Base-by-base conservation (phyloP, 2,113 vertebrate genomes). In the Sander vitreus region DNA sequence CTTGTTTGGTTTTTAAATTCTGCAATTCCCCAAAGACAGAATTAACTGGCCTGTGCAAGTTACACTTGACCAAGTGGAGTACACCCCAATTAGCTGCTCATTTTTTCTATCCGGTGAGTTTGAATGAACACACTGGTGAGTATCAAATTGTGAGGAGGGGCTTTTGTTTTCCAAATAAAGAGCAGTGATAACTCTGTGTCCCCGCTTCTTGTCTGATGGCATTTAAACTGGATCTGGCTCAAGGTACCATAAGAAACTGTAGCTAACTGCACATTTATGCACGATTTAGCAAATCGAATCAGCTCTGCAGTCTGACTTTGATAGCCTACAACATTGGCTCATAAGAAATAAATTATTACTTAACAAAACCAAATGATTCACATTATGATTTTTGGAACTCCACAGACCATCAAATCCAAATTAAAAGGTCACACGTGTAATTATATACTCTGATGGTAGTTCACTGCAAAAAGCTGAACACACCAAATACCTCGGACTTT, bases 211-310 rank as follows among this genome's bases (percentile, higher is more conserved):
- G 27, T 58, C 36, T 70, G 16, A 65, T 54, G 57, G 27, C 59
- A 36, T 73, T 84, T 67, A 19, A 81, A 51, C 51, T 54, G 23
- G 63, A 47, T 70, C 21, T 70, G 72, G 19, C 77, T 73, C 45
- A 4, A 82, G 3, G n/a, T 8, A 36, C 33, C 55, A 12, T 48
- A 12, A 67, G 19, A 57, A 1, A 5, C 21, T 25, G 39, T 0
- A 6, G 18, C n/a, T 66, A 18, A 9, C 54, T 54, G 58, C 58
- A 55, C 48, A 23, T 70, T 62, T 12, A n/a, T n/a, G n/a, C n/a
- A n/a, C n/a, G n/a, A n/a, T n/a, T n/a, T n/a, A n/a, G n/a, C n/a
- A n/a, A n/a, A n/a, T n/a, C n/a, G n/a, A n/a, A n/a, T n/a, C n/a
- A n/a, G n/a, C n/a, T n/a, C n/a, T n/a, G n/a, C n/a, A n/a, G n/a